Conservation (phyloP, 2,113 vertebrate species). For the Malurus cyaneus region DNA sequence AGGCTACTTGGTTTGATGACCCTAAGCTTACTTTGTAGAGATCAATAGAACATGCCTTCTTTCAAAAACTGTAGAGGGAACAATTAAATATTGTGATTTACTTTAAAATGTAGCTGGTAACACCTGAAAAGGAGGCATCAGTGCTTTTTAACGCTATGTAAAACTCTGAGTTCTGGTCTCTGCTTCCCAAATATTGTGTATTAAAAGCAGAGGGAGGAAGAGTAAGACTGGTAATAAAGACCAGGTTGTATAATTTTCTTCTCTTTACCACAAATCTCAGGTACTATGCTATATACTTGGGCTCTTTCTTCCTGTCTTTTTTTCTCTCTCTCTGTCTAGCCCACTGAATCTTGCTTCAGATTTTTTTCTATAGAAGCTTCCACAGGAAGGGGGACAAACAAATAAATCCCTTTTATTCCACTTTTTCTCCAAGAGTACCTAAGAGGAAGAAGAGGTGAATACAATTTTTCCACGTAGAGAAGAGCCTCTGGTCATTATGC, state of each 20-base stretch:
- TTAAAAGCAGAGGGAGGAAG: not conserved
- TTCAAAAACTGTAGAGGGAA: not conserved
- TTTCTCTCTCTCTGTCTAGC: not conserved
- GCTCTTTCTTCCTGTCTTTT: not conserved
- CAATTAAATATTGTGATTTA: not conserved
- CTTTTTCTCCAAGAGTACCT: not conserved
- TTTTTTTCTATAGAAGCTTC: not conserved
- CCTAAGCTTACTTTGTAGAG: not conserved
- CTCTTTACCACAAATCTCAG: not conserved
- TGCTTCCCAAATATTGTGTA: not conserved
- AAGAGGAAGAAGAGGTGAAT: not conserved
- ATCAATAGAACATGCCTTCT: not conserved
- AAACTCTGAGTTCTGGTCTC: not conserved
- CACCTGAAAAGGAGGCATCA: not conserved
- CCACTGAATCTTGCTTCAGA: not conserved
- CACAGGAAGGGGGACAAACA: not conserved
- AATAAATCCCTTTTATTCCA: not conserved
- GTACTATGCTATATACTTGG: not conserved
- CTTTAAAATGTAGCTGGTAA: not conserved
- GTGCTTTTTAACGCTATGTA: not conserved
- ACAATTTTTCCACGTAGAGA: not conserved
- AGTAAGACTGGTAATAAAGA: not conserved
- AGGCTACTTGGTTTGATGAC: not conserved
- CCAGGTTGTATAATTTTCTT: not conserved
- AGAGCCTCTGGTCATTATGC: not conserved